Conservation (phyloP, 2,888 invertebrate species). For the Neuroscelio doddi region DNA sequence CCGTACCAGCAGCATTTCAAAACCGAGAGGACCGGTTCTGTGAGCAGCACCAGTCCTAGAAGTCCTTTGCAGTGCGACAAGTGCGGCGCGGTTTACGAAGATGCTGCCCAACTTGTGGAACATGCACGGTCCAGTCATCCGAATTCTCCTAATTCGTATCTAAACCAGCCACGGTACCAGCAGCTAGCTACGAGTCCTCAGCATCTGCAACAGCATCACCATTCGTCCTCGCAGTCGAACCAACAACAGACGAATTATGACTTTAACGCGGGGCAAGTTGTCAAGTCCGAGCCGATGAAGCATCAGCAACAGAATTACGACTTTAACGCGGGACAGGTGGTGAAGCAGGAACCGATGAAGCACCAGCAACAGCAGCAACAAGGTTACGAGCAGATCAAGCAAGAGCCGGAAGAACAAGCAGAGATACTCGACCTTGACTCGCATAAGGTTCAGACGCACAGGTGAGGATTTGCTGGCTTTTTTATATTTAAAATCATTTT, state of each 20-base stretch:
- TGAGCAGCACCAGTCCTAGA: conserved; percentile 79
- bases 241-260: conserved; percentile 66
- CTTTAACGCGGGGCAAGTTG: too few relatives aligned
- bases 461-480: conserved; percentile 64
- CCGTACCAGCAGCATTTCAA: conserved; percentile 72
- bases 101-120: conserved; percentile 82
- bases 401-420: conserved; percentile 81
- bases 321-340: conserved; percentile 6
- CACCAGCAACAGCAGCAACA: conserved; percentile 78
- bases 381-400: conserved; percentile 63
- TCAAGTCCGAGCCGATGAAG: conserved; percentile 65
- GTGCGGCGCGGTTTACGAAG: conserved; percentile 86
- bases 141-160: conserved; percentile 64
- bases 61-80: conserved; percentile 86
- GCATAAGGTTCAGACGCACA: conserved; percentile 85
- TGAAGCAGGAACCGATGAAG: conserved; percentile 75
- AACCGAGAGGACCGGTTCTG: conserved; percentile 65
- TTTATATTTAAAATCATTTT: too few relatives aligned
- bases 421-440: conserved; percentile 91
- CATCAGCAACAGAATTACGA: conserved; percentile 68
- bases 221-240: conserved; percentile 62
- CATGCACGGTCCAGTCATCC: conserved; percentile 82
- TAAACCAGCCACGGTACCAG: conserved; percentile 57
- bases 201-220: conserved; percentile 72
- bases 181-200: conserved; percentile 55